Evolutionary conservation across 2,888 invertebrate genomes (phyloP), one percentile per base, ranked within the genome.

Genomic region (Camptogramma bilineatum): DNA sequence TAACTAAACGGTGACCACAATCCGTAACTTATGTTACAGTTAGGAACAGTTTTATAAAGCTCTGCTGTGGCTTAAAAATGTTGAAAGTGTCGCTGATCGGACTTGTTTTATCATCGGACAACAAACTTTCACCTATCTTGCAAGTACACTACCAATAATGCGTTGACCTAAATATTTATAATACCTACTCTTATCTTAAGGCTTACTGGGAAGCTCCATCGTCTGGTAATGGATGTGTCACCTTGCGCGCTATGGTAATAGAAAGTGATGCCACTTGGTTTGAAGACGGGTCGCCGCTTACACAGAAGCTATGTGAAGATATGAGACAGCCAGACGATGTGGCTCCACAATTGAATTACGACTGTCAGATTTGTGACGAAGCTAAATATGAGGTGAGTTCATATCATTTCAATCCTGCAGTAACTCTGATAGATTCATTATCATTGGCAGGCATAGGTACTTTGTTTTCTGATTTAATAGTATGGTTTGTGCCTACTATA

Each of bases 181-280:
- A n/a, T n/a, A n/a, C n/a, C n/a, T 39, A 10, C 31, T 18, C 17
- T 4, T 39, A 9, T 48, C 7, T 9, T 28, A 31, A 92, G 92
- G 86, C 91, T 0, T 88, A 89, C 65, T 92, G 92, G 92, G 87
- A 87, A 83, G 91, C 92, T 8, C 92, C 92, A 2, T 70, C 80
- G 0, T 83, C 90, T 0, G 89, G 87, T 0, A 88, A 82, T 34
- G 92, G 91, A 0, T 92, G 92, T 52, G 87, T 92, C 0, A 89
- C 87, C 1, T 70, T 92, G 0, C 82, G 91, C 1, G 90, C 90
- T 0, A 90, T 91, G 91, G 91, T 92, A 10, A 83, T 83, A 0
- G 87, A 90, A 64, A 90, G 82, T 52, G 86, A 91, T 10, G 85
- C 87, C 10, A 67, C 82, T 0, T 92, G 92, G 92, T 92, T 77